phyloP scores from a whole-genome alignment of 2,797 vertebrate species.

The Sebastes trivittatus region DNA sequence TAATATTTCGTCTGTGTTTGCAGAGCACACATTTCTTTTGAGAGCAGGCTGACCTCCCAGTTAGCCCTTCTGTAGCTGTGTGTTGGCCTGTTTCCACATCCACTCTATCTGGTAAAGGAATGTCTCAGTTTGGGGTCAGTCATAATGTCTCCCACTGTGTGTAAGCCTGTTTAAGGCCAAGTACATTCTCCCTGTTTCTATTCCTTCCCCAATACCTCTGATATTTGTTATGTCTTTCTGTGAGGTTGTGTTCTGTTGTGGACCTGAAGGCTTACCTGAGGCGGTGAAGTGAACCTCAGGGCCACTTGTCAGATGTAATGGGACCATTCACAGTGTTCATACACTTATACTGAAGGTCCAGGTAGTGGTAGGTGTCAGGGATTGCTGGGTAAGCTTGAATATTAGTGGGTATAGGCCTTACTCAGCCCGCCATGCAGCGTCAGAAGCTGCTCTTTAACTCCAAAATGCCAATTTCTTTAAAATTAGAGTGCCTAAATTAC shows the following conservation, averaged over 20 bases:
- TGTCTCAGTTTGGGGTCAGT: slow-evolving; percentile 19
- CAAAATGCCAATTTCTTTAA: neutral
- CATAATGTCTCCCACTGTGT: neutral
- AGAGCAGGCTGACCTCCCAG: slow-evolving; percentile 3
- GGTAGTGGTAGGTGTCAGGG: neutral
- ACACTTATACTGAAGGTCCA: neutral
- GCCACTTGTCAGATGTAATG: neutral
- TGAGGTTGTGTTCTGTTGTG: neutral
- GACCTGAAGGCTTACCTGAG: slow-evolving; percentile 9
- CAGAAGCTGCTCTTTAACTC: neutral
- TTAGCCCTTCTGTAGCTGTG: neutral
- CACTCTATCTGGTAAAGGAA: slow-evolving; percentile 6
- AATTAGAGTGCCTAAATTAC: neutral
- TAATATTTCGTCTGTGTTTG: slow-evolving; percentile 7
- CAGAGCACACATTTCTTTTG: neutral
- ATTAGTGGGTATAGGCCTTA: neutral
- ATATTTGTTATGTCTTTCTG: neutral
- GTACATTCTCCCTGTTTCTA: neutral
- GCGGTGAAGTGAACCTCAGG: neutral
- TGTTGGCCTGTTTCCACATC: slow-evolving; percentile 18
- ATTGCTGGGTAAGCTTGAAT: slow-evolving; percentile 1
- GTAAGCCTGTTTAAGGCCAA: neutral
- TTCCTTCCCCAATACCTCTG: neutral
- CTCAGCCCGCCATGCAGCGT: neutral
- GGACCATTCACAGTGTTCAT: slow-evolving; percentile 6